Conservation (phyloP, 2,888 invertebrate genomes). For the Eubasilissa splendida region DNA sequence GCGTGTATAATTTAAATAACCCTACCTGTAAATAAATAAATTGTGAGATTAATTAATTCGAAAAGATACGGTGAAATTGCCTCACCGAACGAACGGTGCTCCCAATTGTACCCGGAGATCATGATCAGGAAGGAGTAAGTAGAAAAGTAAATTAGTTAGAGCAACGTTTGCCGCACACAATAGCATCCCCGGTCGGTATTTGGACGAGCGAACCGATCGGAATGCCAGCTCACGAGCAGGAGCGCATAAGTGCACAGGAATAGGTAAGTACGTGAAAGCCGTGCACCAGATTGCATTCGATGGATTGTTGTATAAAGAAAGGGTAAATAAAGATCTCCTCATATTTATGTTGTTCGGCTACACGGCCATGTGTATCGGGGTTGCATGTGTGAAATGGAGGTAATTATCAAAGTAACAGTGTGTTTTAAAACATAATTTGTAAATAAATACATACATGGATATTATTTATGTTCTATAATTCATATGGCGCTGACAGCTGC, state of each 20-base stretch:
- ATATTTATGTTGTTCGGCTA: constrained; percentile 34
- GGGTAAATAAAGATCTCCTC: constrained; percentile 42
- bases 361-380: constrained; percentile 26
- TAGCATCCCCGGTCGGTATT: constrained; percentile 26
- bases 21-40: neutral
- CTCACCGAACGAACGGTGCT: neutral
- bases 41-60: neutral
- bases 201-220: constrained; percentile 22
- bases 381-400: constrained; percentile 26
- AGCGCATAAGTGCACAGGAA: constrained; percentile 19
- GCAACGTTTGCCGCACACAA: constrained; percentile 21
- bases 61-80: neutral
- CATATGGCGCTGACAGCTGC: no score
- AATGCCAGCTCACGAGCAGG: constrained; percentile 21
- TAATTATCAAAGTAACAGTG: constrained; percentile 25
- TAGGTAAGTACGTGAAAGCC: constrained; percentile 22
- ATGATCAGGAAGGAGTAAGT: constrained; percentile 18
- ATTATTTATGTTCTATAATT: no score
- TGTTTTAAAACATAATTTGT: constrained; percentile 8
- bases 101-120: constrained; percentile 34
- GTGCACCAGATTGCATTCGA: constrained; percentile 35
- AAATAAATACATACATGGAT: constrained; percentile 1
- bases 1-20: neutral
- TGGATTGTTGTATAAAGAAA: constrained; percentile 21
- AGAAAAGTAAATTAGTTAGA: constrained; percentile 31